Evolutionary conservation across 30 jellyfish, hydroid and myxozoan genomes (phyloP), one percentile per base, ranked within the genome.

Genomic region (Haliclystus octoradiatus): DNA sequence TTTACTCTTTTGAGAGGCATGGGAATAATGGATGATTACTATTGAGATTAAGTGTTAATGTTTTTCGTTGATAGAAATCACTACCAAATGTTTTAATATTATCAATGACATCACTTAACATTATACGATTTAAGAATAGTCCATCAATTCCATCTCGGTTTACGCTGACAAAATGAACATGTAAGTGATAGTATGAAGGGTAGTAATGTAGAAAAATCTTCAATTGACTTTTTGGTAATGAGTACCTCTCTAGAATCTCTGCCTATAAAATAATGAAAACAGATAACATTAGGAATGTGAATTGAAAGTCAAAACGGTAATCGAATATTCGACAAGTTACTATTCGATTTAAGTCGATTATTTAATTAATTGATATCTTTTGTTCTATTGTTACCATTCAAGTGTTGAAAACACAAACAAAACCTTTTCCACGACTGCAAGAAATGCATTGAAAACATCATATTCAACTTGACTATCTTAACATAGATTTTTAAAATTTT

Each of bases 121-220:
- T 68, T 35, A 78, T 94, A 0, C 95, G 95, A 33, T 72, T 89
- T 22, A 80, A 93, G 40, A 75, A 75, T 2, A 88, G 77, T 50
- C 69, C 49, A 3, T 92, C 78, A 23, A 70, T 84, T 7, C 64
- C 68, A 14, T 67, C 84, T 26, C n/a, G 31, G 12, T 81, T 27
- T 2, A 79, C 32, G 34, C 81, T 76, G 62, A 67, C 67, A 83
- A 79, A 89, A 52, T 89, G 98, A 22, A 89, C 92, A 34, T 89
- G 98, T 14, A 89, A 76, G 62, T 89, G 95, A 68, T 81, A 89
- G 65, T 89, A 89, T 1, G 98, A 70, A 1, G 98, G 98, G 57
- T 81, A 68, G 84, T 89, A 89, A 69, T 89, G 98, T 12, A 89
- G 31, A 69, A 68, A 89, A 5, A 83, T 75, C 1, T 94, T 87